These are phyloP conservation scores for Dicranocentrus wangi DNA, from an alignment of 2,888 invertebrate genomes.

Conservation along the genomic window DNA sequence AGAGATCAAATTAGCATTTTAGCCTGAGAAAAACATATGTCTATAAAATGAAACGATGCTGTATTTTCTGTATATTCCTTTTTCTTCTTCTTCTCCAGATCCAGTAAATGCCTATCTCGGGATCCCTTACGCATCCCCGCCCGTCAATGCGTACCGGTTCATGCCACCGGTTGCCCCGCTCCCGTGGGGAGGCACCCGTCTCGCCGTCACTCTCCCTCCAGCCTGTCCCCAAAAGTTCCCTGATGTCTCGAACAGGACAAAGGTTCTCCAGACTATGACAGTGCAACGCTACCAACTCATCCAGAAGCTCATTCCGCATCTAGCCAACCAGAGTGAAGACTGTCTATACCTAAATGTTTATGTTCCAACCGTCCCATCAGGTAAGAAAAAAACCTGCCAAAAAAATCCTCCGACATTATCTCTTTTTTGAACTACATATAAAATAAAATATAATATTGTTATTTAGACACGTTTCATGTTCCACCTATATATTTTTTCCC, in stretches of 20 bases:
- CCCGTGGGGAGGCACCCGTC: slow-evolving; percentile 69
- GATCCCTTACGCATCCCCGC: slow-evolving; percentile 71
- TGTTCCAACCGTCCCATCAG: slow-evolving; percentile 65
- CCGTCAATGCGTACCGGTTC: slow-evolving; percentile 71
- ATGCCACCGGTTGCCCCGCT: slow-evolving; percentile 73
- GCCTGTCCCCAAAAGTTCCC: slow-evolving; percentile 80
- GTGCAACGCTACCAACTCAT: slow-evolving; percentile 69
- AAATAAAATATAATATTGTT: too few species aligned
- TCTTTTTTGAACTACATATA: too few species aligned
- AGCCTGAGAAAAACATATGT: too few species aligned
- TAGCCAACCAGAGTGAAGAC: slow-evolving; percentile 72
- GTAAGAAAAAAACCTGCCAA: slow-evolving; percentile 46
- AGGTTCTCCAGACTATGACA: slow-evolving; percentile 71
- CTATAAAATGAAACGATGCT: too few species aligned
- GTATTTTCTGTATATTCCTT: too few species aligned
- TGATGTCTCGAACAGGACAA: slow-evolving; percentile 75
- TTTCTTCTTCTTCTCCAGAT: slow-evolving; percentile 63
- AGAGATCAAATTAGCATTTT: too few species aligned
- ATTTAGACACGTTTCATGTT: too few species aligned
- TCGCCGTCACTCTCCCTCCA: slow-evolving; percentile 68
- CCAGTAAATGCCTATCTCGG: slow-evolving; percentile 71
- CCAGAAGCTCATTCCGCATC: slow-evolving; percentile 69
- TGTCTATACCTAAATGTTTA: slow-evolving; percentile 72
- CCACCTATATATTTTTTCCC: not conserved
- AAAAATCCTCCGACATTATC: not conserved